Evolutionary conservation across 2,113 vertebrate species (phyloP).

Genomic region (Ibidorhyncha struthersii): DNA sequence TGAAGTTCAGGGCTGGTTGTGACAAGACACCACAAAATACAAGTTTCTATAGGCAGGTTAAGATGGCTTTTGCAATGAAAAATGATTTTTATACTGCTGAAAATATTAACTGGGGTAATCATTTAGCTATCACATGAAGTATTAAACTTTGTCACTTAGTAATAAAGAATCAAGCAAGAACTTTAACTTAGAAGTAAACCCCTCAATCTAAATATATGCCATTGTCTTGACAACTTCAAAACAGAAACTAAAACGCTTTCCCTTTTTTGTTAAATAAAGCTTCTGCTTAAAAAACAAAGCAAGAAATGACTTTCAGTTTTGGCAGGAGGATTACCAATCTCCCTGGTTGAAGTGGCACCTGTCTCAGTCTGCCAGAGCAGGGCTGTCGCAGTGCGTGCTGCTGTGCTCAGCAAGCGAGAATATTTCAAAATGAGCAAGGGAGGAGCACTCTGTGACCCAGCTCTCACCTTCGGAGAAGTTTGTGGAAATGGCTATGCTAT

Average conservation of each 20-base stretch:
- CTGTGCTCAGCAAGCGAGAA: fast-evolving
- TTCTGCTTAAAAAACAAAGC: background rate
- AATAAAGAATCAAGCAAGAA: background rate
- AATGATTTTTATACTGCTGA: background rate
- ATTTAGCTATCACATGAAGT: background rate
- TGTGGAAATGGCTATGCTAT: fast-evolving
- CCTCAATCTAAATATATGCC: background rate
- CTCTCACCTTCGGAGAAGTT: background rate
- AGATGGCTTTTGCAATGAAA: background rate
- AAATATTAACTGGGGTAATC: background rate
- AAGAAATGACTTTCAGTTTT: background rate
- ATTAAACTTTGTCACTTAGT: background rate
- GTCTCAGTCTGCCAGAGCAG: fast-evolving
- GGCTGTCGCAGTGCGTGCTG: background rate
- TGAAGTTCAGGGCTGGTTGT: background rate
- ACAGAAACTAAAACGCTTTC: background rate
- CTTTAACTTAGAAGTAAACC: background rate
- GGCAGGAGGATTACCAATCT: background rate
- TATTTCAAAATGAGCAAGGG: background rate
- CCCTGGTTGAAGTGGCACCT: background rate
- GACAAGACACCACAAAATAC: background rate
- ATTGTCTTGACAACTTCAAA: background rate
- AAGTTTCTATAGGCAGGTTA: background rate
- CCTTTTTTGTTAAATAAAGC: background rate
- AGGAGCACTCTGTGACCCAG: background rate